Evolutionary conservation across 2,113 vertebrate genomes (phyloP).

Genomic region (Channa argus): DNA sequence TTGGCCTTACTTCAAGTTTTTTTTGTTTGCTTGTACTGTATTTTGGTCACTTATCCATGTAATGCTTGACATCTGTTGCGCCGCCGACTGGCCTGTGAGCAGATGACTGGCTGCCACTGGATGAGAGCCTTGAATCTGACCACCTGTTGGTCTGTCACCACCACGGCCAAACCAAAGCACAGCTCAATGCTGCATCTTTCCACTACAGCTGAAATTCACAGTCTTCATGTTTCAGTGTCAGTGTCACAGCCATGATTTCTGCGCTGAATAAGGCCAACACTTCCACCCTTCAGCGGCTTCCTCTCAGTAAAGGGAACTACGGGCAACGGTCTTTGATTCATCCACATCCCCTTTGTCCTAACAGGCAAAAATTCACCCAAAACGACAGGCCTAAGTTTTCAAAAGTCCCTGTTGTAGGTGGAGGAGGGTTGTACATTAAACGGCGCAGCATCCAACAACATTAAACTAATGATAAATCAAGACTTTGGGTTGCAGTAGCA

Average conservation of each 20-base stretch:
- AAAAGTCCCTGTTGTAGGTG: conserved; percentile 43
- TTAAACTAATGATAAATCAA: neutral
- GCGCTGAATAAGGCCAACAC: too few relatives aligned
- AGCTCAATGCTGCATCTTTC: neutral
- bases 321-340: neutral
- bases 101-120: neutral
- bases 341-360: conserved; percentile 17
- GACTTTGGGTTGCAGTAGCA: neutral
- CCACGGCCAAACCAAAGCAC: neutral
- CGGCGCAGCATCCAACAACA: conserved; percentile 19
- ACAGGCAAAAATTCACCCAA: neutral
- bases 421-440: conserved; percentile 15
- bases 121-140: neutral
- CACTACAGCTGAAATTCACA: neutral
- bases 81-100: conserved; percentile 23
- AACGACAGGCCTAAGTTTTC: conserved; percentile 54
- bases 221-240: neutral
- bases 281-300: neutral
- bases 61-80: neutral
- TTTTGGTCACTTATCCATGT: too few relatives aligned
- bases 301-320: conserved; percentile 4
- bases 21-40: too few relatives aligned
- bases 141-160: conserved; percentile 14
- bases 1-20: too few relatives aligned
- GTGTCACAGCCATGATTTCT: neutral